Conservation (phyloP, 2,797 vertebrate genomes). For the Tapera naevia region DNA sequence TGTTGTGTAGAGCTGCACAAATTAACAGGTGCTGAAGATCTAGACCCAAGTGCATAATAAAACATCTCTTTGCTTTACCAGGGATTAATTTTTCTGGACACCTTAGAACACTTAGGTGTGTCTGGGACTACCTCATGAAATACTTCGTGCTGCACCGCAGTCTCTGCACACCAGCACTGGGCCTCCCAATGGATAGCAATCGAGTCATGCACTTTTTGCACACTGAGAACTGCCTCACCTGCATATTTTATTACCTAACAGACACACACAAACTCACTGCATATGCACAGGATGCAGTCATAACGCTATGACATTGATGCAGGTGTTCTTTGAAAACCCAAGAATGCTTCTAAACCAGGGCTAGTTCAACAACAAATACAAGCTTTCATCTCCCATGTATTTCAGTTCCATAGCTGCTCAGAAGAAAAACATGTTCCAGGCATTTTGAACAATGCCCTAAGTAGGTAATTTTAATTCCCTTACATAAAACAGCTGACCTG, state of each 20-base stretch:
- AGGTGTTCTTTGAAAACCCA: not conserved
- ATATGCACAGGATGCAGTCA: not conserved
- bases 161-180: not conserved
- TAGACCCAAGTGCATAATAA: not conserved
- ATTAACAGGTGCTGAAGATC: not conserved
- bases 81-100: not conserved
- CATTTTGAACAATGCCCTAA: not conserved
- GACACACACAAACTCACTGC: not conserved
- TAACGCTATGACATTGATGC: not conserved
- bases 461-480: not conserved
- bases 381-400: not conserved
- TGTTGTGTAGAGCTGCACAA: not conserved
- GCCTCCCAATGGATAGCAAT: not conserved
- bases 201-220: not conserved
- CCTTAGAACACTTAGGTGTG: not conserved
- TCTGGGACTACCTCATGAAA: not conserved
- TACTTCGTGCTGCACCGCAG: not conserved
- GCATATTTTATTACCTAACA: not conserved
- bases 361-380: not conserved
- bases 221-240: not conserved
- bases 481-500: not conserved
- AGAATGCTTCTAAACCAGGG: not conserved
- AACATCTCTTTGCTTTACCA: not conserved
- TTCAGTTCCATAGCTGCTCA: not conserved
- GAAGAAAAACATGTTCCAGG: not conserved